These are phyloP conservation scores for Syndactyla subalaris DNA, from an alignment of 2,797 vertebrate genomes.

Conservation along the genomic window DNA sequence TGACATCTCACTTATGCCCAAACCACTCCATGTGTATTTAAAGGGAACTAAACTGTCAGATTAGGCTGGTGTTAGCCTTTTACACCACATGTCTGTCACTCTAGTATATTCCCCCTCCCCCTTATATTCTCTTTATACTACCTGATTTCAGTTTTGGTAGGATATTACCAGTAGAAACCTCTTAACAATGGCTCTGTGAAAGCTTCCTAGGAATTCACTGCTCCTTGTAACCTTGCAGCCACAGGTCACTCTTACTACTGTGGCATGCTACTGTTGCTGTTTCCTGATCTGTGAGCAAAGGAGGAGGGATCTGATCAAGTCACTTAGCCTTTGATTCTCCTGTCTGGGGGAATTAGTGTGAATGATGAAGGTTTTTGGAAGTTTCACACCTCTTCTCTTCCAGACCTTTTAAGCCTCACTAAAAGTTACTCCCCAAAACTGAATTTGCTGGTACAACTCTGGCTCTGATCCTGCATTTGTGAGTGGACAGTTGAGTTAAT, in stretches of 20 bases:
- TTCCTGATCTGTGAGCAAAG: neutral
- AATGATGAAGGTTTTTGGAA: slow-evolving; percentile 6
- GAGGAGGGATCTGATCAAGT: neutral
- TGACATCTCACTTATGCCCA: neutral
- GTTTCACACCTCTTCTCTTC: slow-evolving; percentile 1
- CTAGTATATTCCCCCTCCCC: neutral
- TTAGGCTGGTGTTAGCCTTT: neutral
- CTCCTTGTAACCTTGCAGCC: neutral
- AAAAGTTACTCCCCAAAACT: neutral
- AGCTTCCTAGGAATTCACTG: neutral
- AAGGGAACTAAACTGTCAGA: neutral
- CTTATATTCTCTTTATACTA: neutral
- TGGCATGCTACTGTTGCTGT: neutral
- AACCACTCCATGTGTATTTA: neutral
- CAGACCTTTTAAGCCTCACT: neutral
- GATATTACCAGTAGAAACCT: neutral
- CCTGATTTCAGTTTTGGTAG: neutral
- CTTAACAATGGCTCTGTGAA: neutral
- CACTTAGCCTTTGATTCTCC: slow-evolving; percentile 5
- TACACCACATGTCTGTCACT: neutral
- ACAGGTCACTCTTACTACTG: neutral
- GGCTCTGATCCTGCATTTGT: neutral
- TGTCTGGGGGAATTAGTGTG: neutral
- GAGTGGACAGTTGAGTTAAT: neutral
- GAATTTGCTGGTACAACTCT: neutral